Evolutionary conservation across 1,140 invertebrate genomes (phyloP), one percentile per base, ranked within the genome.

Genomic region (Berghia stephanieae): DNA sequence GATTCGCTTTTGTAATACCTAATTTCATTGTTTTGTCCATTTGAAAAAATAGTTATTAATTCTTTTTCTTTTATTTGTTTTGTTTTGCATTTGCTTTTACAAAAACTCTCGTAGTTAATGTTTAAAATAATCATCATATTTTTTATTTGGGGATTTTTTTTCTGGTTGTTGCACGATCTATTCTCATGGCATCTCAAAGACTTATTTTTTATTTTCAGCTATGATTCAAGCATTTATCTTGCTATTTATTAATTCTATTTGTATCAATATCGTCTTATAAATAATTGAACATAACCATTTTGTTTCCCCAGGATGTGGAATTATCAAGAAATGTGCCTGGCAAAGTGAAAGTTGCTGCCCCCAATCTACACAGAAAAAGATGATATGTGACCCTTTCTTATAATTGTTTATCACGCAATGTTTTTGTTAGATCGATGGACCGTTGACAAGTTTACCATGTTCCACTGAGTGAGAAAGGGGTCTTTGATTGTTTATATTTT

Each of bases 241-340:
- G n/a, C n/a, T n/a, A n/a, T n/a, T n/a, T n/a, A n/a, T n/a, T n/a
- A n/a, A n/a, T n/a, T n/a, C n/a, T n/a, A n/a, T n/a, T n/a, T n/a
- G n/a, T n/a, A n/a, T n/a, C n/a, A n/a, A n/a, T n/a, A n/a, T n/a
- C n/a, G n/a, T n/a, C n/a, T n/a, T n/a, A n/a, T n/a, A n/a, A n/a
- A n/a, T n/a, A n/a, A n/a, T n/a, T n/a, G n/a, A n/a, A n/a, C n/a
- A n/a, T n/a, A n/a, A n/a, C n/a, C 24, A 81, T 43, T 81, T 46
- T 52, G 83, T 44, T 57, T 69, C 42, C 85, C 5, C 83, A 90
- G 89, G 96, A 99, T 85, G 95, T 98, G 88, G 94, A 95, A 79
- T 90, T 98, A 63, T 95, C 95, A 0, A 92, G 96, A 84, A 99
- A 99, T 91, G 93, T 99, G 86, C 98, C 98, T n/a, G 97, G 97